Evolutionary conservation across 1,140 invertebrate species (phyloP).

Genomic region (Stenopsyche tienmushanensis): DNA sequence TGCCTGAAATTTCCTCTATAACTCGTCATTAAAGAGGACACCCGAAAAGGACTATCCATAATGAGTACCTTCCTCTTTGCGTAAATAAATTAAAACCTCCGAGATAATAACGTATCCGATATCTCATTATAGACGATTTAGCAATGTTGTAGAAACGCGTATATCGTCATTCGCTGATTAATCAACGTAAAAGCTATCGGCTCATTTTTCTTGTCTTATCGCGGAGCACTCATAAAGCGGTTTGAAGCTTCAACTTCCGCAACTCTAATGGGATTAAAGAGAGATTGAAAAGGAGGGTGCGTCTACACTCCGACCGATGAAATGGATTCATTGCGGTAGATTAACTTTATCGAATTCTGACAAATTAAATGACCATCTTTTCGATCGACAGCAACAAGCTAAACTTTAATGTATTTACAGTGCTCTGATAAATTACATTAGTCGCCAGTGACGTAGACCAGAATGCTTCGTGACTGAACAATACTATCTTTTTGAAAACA

Average conservation of each 20-base stretch:
- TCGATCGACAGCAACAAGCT: not conserved
- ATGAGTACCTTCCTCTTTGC: not conserved
- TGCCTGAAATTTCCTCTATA: conserved; percentile 18
- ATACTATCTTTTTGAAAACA: too few relatives aligned
- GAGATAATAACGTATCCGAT: too few relatives aligned
- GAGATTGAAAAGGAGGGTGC: conserved; percentile 21
- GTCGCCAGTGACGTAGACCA: too few relatives aligned
- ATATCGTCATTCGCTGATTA: too few relatives aligned
- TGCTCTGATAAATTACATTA: too few relatives aligned
- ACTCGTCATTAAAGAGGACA: conserved; percentile 1
- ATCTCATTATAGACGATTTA: too few relatives aligned
- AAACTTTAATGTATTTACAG: too few relatives aligned
- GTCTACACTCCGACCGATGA: conserved; percentile 11
- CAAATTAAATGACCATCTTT: not conserved
- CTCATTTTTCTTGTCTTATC: conserved; percentile 1
- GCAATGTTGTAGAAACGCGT: too few relatives aligned
- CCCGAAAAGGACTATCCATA: too few relatives aligned
- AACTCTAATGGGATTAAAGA: conserved; percentile 25
- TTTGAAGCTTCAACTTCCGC: not conserved
- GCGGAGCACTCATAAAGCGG: not conserved
- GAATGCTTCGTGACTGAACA: too few relatives aligned
- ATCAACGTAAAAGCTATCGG: conserved; percentile 14
- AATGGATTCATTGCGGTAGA: conserved; percentile 6
- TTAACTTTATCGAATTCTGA: conserved; percentile 19
- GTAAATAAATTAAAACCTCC: not conserved